A percentile compares a stretch with the other conserved stretches of the same genome.
Conservation (phyloP, 64 coral and sea anemone genomes). For the Dendronephthya gigantea region DNA sequence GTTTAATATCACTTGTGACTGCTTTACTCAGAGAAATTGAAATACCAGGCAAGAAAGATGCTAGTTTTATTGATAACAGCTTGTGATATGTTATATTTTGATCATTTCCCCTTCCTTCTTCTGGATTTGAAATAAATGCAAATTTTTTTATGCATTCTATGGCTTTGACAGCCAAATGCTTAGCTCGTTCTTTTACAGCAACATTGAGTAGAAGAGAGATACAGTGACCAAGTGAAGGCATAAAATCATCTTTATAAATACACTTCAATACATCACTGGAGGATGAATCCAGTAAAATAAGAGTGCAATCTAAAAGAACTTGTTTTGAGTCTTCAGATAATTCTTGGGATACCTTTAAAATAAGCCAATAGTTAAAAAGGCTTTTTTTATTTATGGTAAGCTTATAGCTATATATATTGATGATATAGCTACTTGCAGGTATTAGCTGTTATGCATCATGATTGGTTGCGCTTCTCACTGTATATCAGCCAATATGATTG, state of each 20-base stretch:
- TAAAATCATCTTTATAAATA: neutral
- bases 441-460: too few species aligned
- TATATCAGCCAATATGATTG: too few species aligned
- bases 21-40: neutral
- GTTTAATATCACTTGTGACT: neutral
- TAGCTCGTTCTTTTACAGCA: slow-evolving; percentile 3
- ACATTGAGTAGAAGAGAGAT: neutral
- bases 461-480: too few species aligned
- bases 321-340: neutral
- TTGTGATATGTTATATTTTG: neutral
- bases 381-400: too few species aligned
- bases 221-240: slow-evolving; percentile 6
- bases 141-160: neutral
- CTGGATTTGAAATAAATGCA: neutral
- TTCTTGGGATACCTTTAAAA: neutral
- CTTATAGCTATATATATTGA: too few species aligned
- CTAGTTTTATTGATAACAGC: neutral
- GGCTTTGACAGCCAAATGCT: neutral
- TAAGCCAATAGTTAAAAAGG: neutral
- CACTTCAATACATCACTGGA: neutral
- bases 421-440: too few species aligned
- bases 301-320: neutral
- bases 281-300: neutral
- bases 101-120: neutral
- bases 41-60: slow-evolving; percentile 6